Conservation (phyloP, 2,888 invertebrate species). For the Geophilus truncorum region DNA sequence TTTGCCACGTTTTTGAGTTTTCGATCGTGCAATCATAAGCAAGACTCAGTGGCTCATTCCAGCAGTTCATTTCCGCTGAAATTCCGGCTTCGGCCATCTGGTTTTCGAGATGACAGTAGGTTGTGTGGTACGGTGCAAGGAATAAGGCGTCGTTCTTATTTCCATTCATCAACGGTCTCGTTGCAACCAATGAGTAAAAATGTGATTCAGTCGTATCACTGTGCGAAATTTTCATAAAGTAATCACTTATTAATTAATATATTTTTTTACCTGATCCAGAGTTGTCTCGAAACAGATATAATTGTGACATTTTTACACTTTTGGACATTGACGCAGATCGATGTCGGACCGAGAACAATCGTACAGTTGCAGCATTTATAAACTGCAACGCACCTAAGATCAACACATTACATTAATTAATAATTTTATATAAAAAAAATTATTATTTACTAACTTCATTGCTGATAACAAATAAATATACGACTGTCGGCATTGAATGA, state of each 20-base stretch:
- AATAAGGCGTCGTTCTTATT: constrained; percentile 46
- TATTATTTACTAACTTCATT: not conserved
- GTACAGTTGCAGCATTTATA: constrained; percentile 7
- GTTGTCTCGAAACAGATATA: not conserved
- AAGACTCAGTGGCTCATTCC: constrained; percentile 50
- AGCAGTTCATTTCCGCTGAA: constrained; percentile 45
- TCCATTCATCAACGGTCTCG: constrained; percentile 48
- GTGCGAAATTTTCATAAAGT: constrained; percentile 2
- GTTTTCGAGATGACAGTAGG: constrained; percentile 48
- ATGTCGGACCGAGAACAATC: not conserved
- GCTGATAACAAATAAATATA: constrained; percentile 34
- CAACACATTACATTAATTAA: not conserved
- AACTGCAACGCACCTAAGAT: not conserved
- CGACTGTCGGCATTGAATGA: constrained; percentile 33
- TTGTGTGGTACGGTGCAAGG: constrained; percentile 50
- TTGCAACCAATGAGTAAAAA: constrained; percentile 49
- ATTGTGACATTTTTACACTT: not conserved
- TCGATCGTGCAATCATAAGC: constrained; percentile 34
- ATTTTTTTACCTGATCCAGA: constrained; percentile 21
- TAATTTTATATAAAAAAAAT: not conserved
- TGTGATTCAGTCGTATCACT: constrained; percentile 48
- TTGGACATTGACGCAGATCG: not conserved
- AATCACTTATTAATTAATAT: too few species aligned
- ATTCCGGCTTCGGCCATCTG: constrained; percentile 48
- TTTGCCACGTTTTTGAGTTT: constrained; percentile 28